Conservation (phyloP, 2,797 vertebrate species). For the Decapterus maruadsi region DNA sequence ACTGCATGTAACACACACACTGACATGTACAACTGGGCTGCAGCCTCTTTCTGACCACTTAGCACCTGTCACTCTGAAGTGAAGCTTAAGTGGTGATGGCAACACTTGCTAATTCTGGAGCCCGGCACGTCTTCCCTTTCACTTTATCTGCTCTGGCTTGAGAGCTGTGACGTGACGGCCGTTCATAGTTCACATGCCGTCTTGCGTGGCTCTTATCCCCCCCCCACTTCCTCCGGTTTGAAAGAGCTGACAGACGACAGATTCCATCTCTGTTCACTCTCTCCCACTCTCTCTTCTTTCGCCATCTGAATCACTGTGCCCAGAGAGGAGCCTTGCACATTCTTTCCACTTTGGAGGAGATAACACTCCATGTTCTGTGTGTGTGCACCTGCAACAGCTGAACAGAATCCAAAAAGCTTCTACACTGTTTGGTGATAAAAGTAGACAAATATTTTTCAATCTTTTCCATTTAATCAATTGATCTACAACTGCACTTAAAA, state of each 20-base stretch:
- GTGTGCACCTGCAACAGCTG: constrained; percentile 4
- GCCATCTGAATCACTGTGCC: constrained; percentile 26
- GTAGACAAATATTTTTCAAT: too few relatives aligned
- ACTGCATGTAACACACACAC: constrained; percentile 3
- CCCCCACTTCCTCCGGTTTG: constrained; percentile 45
- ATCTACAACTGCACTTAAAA: background rate
- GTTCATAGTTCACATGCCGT: constrained; percentile 59
- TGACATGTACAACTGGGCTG: constrained; percentile 8
- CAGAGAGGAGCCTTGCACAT: constrained; percentile 1
- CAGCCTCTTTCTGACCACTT: constrained; percentile 49
- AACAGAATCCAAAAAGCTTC: constrained; percentile 3
- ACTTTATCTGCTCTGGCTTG: constrained; percentile 15
- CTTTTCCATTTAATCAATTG: too few relatives aligned
- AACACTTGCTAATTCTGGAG: constrained; percentile 57
- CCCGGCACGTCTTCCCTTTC: constrained; percentile 17
- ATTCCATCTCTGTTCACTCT: constrained; percentile 42
- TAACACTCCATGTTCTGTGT: constrained; percentile 5
- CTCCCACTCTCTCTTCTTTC: constrained; percentile 25
- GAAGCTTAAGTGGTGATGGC: constrained; percentile 61
- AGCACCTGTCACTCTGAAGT: constrained; percentile 58
- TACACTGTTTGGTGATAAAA: background rate
- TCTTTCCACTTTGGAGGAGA: constrained; percentile 36
- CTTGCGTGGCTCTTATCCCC: constrained; percentile 48
- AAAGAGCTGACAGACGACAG: constrained; percentile 56
- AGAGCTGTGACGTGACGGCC: constrained; percentile 36